Conservation (phyloP, 2,888 invertebrate genomes). For the Pteria penguin region DNA sequence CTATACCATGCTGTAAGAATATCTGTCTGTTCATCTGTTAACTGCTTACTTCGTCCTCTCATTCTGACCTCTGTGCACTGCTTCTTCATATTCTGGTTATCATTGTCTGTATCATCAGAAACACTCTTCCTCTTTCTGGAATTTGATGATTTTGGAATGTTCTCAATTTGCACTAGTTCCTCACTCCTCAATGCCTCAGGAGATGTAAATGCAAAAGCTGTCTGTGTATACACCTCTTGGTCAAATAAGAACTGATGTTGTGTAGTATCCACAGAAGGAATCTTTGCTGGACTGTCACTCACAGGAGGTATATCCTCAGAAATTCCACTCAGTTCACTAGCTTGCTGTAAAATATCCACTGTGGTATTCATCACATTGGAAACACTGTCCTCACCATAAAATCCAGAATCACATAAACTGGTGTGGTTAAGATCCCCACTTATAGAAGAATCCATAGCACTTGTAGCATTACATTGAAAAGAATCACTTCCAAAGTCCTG, state of each 20-base stretch:
- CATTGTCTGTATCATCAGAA: background rate
- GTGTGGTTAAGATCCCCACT: background rate
- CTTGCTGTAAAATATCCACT: background rate
- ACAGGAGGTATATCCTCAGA: background rate
- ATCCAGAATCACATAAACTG: background rate
- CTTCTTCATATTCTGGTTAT: background rate
- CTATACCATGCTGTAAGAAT: conserved; percentile 68
- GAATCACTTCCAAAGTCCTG: no score
- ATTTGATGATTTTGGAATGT: background rate
- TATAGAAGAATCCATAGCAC: no score
- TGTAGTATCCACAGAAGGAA: background rate
- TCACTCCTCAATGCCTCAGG: background rate
- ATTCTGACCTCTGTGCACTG: background rate
- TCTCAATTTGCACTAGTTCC: no score
- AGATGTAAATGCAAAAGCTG: background rate
- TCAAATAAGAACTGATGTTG: background rate
- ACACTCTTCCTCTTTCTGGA: background rate
- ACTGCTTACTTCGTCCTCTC: conserved; percentile 1
- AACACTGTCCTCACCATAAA: background rate
- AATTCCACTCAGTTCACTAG: background rate
- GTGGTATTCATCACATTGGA: background rate
- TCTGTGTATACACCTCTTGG: background rate
- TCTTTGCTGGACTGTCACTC: background rate
- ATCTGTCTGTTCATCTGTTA: conserved; percentile 54
- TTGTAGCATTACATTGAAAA: no score